Conservation (phyloP, 2,113 vertebrate species). For the Notechis scutatus region DNA sequence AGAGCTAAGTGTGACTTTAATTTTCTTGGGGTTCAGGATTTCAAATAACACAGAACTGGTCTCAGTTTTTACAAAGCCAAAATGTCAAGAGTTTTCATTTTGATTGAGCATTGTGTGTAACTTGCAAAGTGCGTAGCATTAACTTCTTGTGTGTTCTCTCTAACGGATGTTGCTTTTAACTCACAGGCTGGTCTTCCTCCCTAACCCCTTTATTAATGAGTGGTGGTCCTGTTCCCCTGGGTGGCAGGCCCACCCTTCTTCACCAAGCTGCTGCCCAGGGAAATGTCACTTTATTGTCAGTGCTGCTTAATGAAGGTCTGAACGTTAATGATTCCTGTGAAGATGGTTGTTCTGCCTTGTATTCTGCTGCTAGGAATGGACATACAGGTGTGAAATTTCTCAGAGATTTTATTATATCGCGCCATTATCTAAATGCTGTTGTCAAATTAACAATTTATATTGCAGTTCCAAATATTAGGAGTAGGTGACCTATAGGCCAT, state of each 20-base stretch:
- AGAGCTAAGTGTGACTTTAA: slow-evolving; percentile 14
- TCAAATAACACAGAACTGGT: slow-evolving; percentile 34
- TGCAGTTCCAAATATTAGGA: background rate
- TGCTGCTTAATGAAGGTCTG: slow-evolving; percentile 98
- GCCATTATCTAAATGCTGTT: background rate
- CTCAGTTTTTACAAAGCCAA: slow-evolving; percentile 55
- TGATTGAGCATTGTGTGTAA: slow-evolving; percentile 8
- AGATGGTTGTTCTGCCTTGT: slow-evolving; percentile 94
- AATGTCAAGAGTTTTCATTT: slow-evolving; percentile 37
- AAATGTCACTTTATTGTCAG: slow-evolving; percentile 99
- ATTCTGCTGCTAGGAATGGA: slow-evolving; percentile 98
- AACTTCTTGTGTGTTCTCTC: slow-evolving; percentile 49
- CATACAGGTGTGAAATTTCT: slow-evolving; percentile 80
- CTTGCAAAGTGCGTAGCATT: slow-evolving; percentile 42
- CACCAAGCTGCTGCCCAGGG: slow-evolving; percentile 99
- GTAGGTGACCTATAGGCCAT: background rate
- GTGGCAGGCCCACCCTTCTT: slow-evolving; percentile 95
- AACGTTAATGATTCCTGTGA: slow-evolving; percentile 81
- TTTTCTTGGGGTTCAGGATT: slow-evolving; percentile 25
- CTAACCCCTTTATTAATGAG: slow-evolving; percentile 90
- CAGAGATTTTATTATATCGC: background rate
- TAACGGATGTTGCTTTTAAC: slow-evolving; percentile 79
- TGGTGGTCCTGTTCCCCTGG: slow-evolving; percentile 98
- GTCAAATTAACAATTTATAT: background rate
- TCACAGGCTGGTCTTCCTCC: slow-evolving; percentile 98